Evolutionary conservation across 2,888 invertebrate genomes (phyloP).

Genomic region (Microctonus brassicae): DNA sequence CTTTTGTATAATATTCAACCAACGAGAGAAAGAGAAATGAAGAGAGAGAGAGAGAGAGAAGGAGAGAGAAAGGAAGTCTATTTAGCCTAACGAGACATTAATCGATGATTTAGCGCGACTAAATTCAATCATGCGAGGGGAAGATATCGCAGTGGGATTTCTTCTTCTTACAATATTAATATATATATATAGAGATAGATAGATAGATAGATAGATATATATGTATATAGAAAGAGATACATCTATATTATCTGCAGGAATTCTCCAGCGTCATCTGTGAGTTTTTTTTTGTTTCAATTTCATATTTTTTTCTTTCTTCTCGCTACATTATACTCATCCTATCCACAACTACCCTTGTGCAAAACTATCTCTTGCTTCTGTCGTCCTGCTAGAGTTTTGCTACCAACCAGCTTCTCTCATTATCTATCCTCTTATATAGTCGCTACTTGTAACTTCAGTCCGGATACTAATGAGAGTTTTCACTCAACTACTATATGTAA

Average conservation of each 20-base stretch:
- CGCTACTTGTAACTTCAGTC: conserved; percentile 31
- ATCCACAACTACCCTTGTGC: neutral
- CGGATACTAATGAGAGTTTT: conserved; percentile 39
- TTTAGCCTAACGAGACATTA: conserved; percentile 64
- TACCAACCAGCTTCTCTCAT: conserved; percentile 32
- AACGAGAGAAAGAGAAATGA: neutral
- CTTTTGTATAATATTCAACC: conserved; percentile 16
- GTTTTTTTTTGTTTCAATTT: neutral
- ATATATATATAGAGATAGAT: too few relatives aligned
- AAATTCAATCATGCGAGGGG: conserved; percentile 62
- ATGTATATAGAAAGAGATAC: conserved; percentile 5
- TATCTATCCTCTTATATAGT: conserved; percentile 26
- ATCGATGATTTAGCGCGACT: conserved; percentile 61
- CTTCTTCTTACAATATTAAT: conserved; percentile 29
- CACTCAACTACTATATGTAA: conserved; percentile 18
- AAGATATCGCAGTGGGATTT: conserved; percentile 54
- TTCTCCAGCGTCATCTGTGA: conserved; percentile 42
- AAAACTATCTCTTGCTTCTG: neutral
- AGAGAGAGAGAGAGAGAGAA: conserved; percentile 25
- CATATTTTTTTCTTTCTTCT: neutral
- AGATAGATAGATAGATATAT: too few relatives aligned
- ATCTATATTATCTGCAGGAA: neutral
- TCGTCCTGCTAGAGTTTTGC: conserved; percentile 8
- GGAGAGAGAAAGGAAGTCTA: conserved; percentile 41
- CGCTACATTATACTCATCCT: neutral